Base-by-base conservation (phyloP, 2,888 invertebrate species). In the Lordiphosa fenestrarum region DNA sequence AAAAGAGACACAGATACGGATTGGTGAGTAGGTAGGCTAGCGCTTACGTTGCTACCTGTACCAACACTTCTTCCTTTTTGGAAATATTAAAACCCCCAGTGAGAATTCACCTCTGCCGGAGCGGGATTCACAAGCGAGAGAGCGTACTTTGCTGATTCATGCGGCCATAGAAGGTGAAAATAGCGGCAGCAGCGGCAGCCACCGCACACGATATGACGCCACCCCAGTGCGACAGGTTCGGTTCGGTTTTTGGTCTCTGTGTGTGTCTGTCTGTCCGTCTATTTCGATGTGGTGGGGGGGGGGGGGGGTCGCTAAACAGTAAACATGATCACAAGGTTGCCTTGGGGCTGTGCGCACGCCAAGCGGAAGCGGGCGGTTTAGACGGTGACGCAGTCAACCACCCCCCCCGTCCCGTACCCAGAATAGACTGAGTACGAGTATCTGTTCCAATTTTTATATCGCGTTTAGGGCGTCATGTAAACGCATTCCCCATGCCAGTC, bases 291-390 rank as follows among this genome's bases (percentile, higher is more conserved):
- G 68, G 61, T 74, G 80, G 76, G 82, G 76, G 76, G 68, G 61
- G 71, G 80, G 76, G 82, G 76, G 76, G 82, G 76, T 83, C 71
- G 74, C 78, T 77, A 80, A 78, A 77, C 84, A 77, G 81, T 83
- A 84, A 84, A 84, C 85, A 84, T 78, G 82, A 85, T 84, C 78
- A 84, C 84, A 84, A 84, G 84, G 85, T 84, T 81, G 69, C 66
- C 55, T 70, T 72, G 70, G 72, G 64, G 63, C 71, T 75, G 75
- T 73, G 80, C 80, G 71, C 80, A 75, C 76, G 84, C 81, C 81
- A 83, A 77, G 81, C 84, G 84, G 81, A 78, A 83, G 84, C 78
- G 67, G 77, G 70, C 51, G 64, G 62, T 13, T 21, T 21, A 38
- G 44, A 25, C 10, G 46, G 38, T 47, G 53, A 47, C 53, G 53